Evolutionary conservation across 2,797 vertebrate genomes (phyloP).

Genomic region (Leucoraja ocellata): DNA sequence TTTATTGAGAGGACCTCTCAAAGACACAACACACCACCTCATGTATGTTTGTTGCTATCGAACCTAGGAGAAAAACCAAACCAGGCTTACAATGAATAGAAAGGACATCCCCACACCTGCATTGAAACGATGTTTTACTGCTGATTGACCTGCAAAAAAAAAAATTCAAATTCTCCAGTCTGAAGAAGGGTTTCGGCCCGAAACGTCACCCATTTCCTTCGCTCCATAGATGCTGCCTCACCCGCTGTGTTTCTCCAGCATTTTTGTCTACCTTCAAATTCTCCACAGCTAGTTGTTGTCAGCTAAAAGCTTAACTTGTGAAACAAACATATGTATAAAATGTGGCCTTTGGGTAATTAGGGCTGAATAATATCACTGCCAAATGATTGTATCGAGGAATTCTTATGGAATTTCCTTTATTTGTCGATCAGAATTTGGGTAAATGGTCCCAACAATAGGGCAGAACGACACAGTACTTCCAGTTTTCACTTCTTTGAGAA

Average conservation of each 20-base stretch:
- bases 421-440: not conserved
- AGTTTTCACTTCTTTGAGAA: not conserved
- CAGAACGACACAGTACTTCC: not conserved
- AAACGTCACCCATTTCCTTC: no score
- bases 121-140: not conserved
- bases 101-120: not conserved
- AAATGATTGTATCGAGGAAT: not conserved
- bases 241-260: no score
- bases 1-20: constrained; percentile 72
- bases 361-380: not conserved
- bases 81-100: constrained; percentile 15
- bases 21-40: constrained; percentile 78
- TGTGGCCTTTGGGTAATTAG: not conserved
- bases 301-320: not conserved
- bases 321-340: not conserved
- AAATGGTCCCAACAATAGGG: not conserved
- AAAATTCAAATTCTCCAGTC: not conserved
- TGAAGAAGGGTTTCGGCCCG: no score
- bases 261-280: not conserved
- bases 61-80: constrained; percentile 65
- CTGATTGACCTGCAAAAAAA: not conserved
- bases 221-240: no score
- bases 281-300: not conserved
- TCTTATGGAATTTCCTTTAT: not conserved
- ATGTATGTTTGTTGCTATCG: constrained; percentile 69